Percentiles rank a stretch among this genome's conserved stretches.
Conservation (phyloP, 2,797 vertebrate genomes). For the Allochrocebus solatus region DNA sequence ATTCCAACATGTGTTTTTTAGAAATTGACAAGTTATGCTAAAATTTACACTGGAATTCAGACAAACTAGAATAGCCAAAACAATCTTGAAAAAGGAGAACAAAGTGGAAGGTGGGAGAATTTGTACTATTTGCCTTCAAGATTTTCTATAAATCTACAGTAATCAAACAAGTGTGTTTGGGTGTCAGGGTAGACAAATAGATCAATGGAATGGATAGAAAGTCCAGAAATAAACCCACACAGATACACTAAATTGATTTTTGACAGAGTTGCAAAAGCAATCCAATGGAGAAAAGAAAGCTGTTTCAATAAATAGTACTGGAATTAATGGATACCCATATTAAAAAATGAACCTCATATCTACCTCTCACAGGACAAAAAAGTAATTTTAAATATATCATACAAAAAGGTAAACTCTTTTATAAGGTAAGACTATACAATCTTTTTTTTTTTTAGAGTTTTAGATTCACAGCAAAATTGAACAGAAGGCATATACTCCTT, state of each 20-base stretch:
- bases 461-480: neutral
- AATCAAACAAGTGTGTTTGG: conserved; percentile 45
- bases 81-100: neutral
- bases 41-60: conserved; percentile 9
- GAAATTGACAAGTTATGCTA: neutral
- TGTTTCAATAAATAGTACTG: neutral
- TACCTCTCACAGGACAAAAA: neutral
- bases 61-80: neutral
- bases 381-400: neutral
- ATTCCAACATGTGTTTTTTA: neutral
- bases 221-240: conserved; percentile 30
- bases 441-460: neutral
- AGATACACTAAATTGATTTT: conserved; percentile 18
- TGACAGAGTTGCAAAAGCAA: neutral
- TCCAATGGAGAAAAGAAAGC: neutral
- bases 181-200: conserved; percentile 33
- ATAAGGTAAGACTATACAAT: neutral
- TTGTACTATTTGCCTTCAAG: conserved; percentile 15
- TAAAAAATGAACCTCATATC: neutral
- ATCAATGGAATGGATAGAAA: conserved; percentile 38
- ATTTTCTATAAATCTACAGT: conserved; percentile 25
- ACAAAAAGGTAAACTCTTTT: neutral
- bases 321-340: neutral
- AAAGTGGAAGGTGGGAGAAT: neutral
- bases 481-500: neutral